These are phyloP conservation scores for Halichoerus grypus DNA, from an alignment of 2,113 vertebrate species.

Conservation along the genomic window DNA sequence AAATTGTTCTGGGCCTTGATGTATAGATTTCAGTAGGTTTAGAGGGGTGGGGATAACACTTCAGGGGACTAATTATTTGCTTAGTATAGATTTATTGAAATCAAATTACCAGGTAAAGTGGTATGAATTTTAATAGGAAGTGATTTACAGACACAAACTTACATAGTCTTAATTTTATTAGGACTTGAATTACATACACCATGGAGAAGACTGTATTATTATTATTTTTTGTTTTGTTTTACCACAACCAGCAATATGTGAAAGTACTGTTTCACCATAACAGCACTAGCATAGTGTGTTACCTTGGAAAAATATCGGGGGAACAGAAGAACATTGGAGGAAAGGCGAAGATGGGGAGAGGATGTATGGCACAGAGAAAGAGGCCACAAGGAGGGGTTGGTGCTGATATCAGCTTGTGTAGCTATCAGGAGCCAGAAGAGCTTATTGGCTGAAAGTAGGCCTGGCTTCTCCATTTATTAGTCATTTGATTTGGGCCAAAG, in stretches of 20 bases:
- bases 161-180: conserved; percentile 45
- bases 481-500: background rate
- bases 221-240: background rate
- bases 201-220: background rate
- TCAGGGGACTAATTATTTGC: conserved; percentile 9
- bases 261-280: background rate
- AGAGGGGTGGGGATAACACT: background rate
- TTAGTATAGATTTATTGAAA: conserved; percentile 24
- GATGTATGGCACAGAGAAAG: background rate
- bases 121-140: conserved; percentile 38
- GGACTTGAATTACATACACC: background rate
- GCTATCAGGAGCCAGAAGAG: background rate
- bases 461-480: background rate
- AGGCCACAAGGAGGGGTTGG: background rate
- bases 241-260: background rate
- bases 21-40: background rate
- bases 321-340: background rate
- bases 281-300: background rate
- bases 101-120: conserved; percentile 18
- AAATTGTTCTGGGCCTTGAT: background rate
- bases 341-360: background rate
- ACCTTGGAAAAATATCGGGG: background rate
- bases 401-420: background rate
- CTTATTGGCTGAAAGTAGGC: background rate
- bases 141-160: conserved; percentile 17